Percentiles rank a stretch among this genome's conserved stretches.
Evolutionary conservation across 2,797 vertebrate genomes (phyloP).

Genomic region (Myotis daubentonii): DNA sequence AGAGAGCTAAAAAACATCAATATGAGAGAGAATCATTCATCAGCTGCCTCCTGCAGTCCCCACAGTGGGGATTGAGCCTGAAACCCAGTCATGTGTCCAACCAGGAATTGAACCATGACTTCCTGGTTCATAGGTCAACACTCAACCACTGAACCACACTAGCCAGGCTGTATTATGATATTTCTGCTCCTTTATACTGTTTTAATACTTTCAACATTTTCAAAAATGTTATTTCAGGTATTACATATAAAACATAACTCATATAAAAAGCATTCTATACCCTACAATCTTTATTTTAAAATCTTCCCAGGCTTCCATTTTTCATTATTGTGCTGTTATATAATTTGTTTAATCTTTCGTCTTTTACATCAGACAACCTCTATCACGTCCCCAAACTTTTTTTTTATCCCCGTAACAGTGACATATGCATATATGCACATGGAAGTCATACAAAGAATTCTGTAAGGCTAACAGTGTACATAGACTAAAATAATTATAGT

Average conservation of each 20-base stretch:
- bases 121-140: too few species aligned
- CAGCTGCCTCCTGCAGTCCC: too few species aligned
- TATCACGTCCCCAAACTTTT: not conserved
- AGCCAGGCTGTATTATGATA: not conserved
- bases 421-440: not conserved
- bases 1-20: too few species aligned
- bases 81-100: too few species aligned
- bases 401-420: not conserved
- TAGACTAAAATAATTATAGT: not conserved
- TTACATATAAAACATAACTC: not conserved
- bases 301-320: not conserved
- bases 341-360: not conserved
- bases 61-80: too few species aligned
- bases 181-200: not conserved
- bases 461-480: not conserved
- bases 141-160: too few species aligned
- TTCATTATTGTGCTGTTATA: not conserved
- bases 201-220: not conserved
- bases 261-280: not conserved
- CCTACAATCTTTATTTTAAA: not conserved
- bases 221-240: not conserved
- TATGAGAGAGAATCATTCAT: too few species aligned
- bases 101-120: too few species aligned
- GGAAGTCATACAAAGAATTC: constrained; percentile 2
- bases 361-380: not conserved